Percentiles rank a stretch among this genome's conserved stretches.
These are phyloP conservation scores for Silvanus unidentatus DNA, from an alignment of 2,888 invertebrate species.

Conservation along the genomic window DNA sequence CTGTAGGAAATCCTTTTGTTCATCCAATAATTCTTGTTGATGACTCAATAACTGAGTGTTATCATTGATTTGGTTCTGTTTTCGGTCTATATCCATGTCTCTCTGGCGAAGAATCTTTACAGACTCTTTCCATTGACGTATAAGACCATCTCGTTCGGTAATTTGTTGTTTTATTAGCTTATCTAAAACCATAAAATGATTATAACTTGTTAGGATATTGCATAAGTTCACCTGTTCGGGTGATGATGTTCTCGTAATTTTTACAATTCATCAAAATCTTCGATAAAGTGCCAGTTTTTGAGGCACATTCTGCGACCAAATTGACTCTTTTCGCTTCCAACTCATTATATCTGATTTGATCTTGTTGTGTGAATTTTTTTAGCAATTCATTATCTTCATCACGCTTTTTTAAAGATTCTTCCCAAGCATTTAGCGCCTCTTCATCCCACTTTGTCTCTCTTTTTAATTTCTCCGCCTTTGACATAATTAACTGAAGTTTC, in stretches of 20 bases:
- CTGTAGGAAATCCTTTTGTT: conserved; percentile 55
- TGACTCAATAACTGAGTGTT: conserved; percentile 36
- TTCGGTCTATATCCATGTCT: conserved; percentile 57
- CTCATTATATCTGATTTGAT: conserved; percentile 60
- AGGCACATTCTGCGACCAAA: conserved; percentile 47
- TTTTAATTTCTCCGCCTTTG: conserved; percentile 61
- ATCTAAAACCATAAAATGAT: conserved; percentile 20
- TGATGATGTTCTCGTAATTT: conserved; percentile 50
- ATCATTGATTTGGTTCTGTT: conserved; percentile 32
- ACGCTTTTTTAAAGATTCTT: conserved; percentile 61
- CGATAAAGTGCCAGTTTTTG: conserved; percentile 44
- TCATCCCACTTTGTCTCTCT: conserved; percentile 63
- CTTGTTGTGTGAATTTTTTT: conserved; percentile 65
- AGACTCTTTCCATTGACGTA: conserved; percentile 66
- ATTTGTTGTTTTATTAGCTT: conserved; percentile 50
- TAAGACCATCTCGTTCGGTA: conserved; percentile 61
- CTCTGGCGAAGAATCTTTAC: conserved; percentile 64
- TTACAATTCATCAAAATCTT: conserved; percentile 50
- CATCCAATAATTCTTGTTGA: conserved; percentile 51
- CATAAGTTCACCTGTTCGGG: conserved; percentile 32
- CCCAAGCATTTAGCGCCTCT: conserved; percentile 64
- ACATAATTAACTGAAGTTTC: conserved; percentile 51
- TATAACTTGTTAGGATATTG: neutral
- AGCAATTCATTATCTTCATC: conserved; percentile 66
- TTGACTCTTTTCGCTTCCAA: conserved; percentile 52